A percentile compares a stretch with the other conserved stretches of the same genome.
These are phyloP conservation scores for Hypomecis atomaria DNA, from an alignment of 2,888 invertebrate species.

Conservation along the genomic window DNA sequence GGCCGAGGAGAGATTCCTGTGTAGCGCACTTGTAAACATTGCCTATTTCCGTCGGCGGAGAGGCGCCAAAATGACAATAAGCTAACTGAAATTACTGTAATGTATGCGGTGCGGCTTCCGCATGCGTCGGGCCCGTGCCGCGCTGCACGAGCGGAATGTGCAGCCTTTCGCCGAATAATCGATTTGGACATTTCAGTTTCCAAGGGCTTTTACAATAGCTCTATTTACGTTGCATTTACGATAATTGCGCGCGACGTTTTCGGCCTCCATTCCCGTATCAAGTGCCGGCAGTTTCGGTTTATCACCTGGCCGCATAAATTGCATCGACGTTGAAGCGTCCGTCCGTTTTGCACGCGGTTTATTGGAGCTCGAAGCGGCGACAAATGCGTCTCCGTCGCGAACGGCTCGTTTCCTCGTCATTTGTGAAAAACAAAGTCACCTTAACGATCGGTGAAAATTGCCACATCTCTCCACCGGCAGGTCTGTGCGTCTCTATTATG, in stretches of 20 bases:
- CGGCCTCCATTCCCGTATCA: neutral
- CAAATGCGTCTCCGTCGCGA: conserved; percentile 8
- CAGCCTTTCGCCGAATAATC: conserved; percentile 7
- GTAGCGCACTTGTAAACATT: conserved; percentile 50
- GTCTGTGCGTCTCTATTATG: conserved; percentile 22
- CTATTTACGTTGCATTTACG: conserved; percentile 19
- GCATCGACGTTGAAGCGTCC: conserved; percentile 6
- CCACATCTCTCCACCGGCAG: conserved; percentile 8
- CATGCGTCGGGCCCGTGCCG: conserved; percentile 3
- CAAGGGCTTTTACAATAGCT: conserved; percentile 1
- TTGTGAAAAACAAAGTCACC: conserved; percentile 32
- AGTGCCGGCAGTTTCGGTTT: conserved; percentile 8
- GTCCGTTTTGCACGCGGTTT: conserved; percentile 9
- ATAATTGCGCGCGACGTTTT: conserved; percentile 3
- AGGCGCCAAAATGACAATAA: conserved; percentile 52
- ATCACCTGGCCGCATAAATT: conserved; percentile 25
- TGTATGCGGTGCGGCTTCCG: conserved; percentile 16
- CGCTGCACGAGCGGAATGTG: conserved; percentile 5
- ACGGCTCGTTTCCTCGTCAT: conserved; percentile 8
- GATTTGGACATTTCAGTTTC: conserved; percentile 1
- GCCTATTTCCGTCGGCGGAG: conserved; percentile 50
- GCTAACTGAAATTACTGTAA: conserved; percentile 44
- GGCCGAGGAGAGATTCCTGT: conserved; percentile 17
- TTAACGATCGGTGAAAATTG: conserved; percentile 25
- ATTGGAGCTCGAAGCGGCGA: conserved; percentile 9